Percentiles rank a stretch among this genome's conserved stretches.
Conservation (phyloP, 2,888 invertebrate species). For the Scaptodrosophila latifasciaeformis region DNA sequence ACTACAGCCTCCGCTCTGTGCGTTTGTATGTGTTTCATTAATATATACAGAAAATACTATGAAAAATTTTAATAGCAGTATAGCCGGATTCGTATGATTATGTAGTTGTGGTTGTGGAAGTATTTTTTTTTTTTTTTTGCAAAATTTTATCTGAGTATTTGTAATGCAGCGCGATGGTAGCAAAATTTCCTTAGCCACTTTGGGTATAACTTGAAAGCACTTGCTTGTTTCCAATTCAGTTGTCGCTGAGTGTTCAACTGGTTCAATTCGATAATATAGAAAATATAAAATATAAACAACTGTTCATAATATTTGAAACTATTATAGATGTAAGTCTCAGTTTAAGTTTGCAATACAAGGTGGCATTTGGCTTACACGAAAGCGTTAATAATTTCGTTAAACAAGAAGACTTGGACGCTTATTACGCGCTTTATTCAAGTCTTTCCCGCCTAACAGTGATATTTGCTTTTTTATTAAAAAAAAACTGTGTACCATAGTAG, state of each 20-base stretch:
- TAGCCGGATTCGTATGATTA: not conserved
- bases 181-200: conserved; percentile 52
- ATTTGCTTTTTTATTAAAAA: too few relatives aligned
- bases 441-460: too few relatives aligned
- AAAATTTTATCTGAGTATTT: conserved; percentile 19
- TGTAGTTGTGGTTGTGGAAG: conserved; percentile 9
- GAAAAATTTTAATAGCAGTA: too few relatives aligned
- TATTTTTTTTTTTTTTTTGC: too few relatives aligned
- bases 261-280: conserved; percentile 47
- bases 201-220: conserved; percentile 69
- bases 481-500: too few relatives aligned
- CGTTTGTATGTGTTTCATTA: not conserved
- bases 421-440: too few relatives aligned
- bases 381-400: not conserved
- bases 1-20: not conserved
- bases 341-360: not conserved
- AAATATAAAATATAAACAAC: conserved; percentile 10
- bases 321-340: conserved; percentile 48
- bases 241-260: conserved; percentile 66
- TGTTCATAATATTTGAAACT: conserved; percentile 8
- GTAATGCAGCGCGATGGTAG: conserved; percentile 20
- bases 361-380: too few relatives aligned
- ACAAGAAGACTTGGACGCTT: too few relatives aligned
- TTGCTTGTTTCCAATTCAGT: conserved; percentile 66
- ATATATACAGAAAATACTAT: too few relatives aligned